Base-by-base conservation (phyloP, 2,113 vertebrate genomes). In the Cervus canadensis region DNA sequence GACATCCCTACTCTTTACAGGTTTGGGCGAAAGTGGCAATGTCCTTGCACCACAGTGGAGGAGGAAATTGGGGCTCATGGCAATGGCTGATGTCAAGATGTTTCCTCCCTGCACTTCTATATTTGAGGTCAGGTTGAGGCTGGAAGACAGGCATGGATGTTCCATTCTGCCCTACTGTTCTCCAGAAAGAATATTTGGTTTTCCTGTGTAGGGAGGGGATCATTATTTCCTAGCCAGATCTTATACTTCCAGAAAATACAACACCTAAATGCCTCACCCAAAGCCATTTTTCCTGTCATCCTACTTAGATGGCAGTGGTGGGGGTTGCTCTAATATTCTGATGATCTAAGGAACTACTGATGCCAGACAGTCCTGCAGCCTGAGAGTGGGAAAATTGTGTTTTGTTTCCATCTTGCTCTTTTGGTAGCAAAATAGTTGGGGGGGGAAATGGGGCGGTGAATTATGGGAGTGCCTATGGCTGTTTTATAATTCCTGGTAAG, bases 241-340 rank as follows among this genome's bases (percentile, higher is more conserved):
- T 87, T 89, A 33, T 93, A 91, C 62, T 92, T 91, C 59, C 71
- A 19, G 26, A 50, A 97, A 92, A 50, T 74, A 97, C 82, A 92
- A 84, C 64, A 76, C 78, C 48, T 43, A 71, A 94, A 85, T 85
- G 90, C 88, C 67, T 97, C 67, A 64, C 60, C 54, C 76, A 85
- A 78, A 87, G 30, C 33, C 88, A 62, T 52, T 94, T 92, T 88
- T 57, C 78, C 33, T 91, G 25, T 89, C 67, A 36, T 15, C 17
- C 57, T 97, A 16, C 85, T 87, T 97, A 56, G 43, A 79, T 87
- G 43, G 57, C 79, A 92, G 3, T 50, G 28, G 48, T 30, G 30
- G 33, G 43, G 52, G 36, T 14, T 57, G 33, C 60, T 89, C 93
- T 88, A 95, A 87, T 91, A 87, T 82, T 87, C 36, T 43, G 16